Conservation (phyloP, 2,797 vertebrate species). For the Anableps anableps region DNA sequence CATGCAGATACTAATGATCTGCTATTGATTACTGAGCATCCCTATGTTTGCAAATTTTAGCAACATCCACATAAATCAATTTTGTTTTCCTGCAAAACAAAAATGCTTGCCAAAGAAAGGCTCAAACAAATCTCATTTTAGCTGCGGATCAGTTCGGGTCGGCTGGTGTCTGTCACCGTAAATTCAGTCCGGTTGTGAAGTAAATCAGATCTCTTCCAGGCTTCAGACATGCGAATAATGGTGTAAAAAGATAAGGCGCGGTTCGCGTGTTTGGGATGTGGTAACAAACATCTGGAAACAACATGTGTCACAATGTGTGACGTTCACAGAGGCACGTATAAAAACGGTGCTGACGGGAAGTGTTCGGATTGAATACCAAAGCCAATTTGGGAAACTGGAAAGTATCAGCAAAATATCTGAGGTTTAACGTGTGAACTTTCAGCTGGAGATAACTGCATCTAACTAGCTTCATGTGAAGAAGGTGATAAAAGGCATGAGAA, state of each 20-base stretch:
- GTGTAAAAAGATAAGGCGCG: conserved; percentile 50
- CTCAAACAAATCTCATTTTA: conserved; percentile 22
- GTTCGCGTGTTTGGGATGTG: conserved; percentile 61
- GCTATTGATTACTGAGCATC: neutral
- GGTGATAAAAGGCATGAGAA: conserved; percentile 26
- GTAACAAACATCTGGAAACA: conserved; percentile 77
- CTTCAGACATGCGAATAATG: conserved; percentile 55
- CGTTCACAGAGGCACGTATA: conserved; percentile 38
- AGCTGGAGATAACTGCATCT: neutral
- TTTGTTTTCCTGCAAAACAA: conserved; percentile 25
- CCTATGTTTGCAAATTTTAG: conserved; percentile 11
- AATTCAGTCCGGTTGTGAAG: conserved; percentile 45
- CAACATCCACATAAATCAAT: conserved; percentile 41
- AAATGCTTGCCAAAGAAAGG: conserved; percentile 30
- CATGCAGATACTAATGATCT: conserved; percentile 1
- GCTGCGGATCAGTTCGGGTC: conserved; percentile 20
- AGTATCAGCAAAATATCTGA: neutral
- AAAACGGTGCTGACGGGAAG: conserved; percentile 37
- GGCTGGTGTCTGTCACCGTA: conserved; percentile 30
- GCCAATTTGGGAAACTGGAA: conserved; percentile 27
- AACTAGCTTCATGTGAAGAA: conserved; percentile 33
- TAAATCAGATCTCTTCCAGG: conserved; percentile 55
- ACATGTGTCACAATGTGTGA: conserved; percentile 62
- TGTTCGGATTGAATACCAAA: conserved; percentile 25
- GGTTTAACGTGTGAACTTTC: conserved; percentile 1